Percentiles rank a stretch among this genome's conserved stretches.
These are phyloP conservation scores for Aphodius granarius DNA, from an alignment of 2,888 invertebrate genomes.

Conservation along the genomic window DNA sequence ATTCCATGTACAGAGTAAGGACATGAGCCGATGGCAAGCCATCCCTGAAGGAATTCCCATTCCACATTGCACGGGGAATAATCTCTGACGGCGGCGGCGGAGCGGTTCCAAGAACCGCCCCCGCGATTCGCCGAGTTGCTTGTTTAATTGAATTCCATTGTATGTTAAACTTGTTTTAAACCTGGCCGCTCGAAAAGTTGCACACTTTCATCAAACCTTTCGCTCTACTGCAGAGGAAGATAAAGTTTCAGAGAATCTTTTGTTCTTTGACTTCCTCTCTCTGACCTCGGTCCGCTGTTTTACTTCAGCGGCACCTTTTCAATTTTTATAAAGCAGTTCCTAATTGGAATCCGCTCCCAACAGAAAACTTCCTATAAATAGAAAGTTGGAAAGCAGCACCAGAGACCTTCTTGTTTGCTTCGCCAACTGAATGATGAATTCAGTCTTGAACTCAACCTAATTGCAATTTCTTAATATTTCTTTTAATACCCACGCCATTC, in stretches of 20 bases:
- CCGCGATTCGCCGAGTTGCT: slow-evolving; percentile 44
- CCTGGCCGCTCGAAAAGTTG: background rate
- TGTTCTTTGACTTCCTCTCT: background rate
- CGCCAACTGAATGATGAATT: background rate
- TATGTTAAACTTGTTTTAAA: slow-evolving; percentile 46
- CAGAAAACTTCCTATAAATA: background rate
- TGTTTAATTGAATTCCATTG: slow-evolving; percentile 51
- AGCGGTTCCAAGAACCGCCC: slow-evolving; percentile 32
- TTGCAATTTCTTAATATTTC: background rate
- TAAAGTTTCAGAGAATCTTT: background rate
- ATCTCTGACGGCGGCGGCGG: slow-evolving; percentile 38
- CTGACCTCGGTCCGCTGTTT: slow-evolving; percentile 3
- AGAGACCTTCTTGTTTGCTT: background rate
- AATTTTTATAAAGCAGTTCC: slow-evolving; percentile 10
- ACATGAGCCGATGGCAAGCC: slow-evolving; percentile 33
- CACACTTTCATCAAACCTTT: slow-evolving; percentile 1
- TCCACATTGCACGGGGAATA: slow-evolving; percentile 46
- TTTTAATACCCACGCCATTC: background rate
- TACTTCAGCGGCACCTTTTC: slow-evolving; percentile 9
- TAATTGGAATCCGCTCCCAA: slow-evolving; percentile 6
- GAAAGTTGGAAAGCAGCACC: background rate
- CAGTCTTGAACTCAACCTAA: background rate
- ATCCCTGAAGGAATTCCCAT: slow-evolving; percentile 42
- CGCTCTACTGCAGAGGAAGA: background rate
- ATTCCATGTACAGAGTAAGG: slow-evolving; percentile 16